Conservation (phyloP, 2,888 invertebrate species). For the Scrobipalpa costella region DNA sequence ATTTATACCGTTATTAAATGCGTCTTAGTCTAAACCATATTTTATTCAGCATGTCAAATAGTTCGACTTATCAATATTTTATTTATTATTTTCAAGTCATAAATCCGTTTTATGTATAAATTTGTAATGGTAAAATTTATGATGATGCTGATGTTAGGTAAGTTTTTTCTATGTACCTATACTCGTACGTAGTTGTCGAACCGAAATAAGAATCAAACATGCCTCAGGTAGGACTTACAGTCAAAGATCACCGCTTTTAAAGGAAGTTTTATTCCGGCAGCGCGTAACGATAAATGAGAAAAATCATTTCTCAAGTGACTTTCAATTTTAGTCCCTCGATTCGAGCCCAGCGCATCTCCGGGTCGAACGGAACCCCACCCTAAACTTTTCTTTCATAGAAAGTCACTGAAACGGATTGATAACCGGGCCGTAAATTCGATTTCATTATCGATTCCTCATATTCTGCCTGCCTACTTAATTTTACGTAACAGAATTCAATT, state of each 20-base stretch:
- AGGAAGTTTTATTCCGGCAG: neutral
- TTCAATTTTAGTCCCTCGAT: slow-evolving; percentile 49
- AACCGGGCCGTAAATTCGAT: slow-evolving; percentile 30
- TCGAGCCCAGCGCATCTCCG: slow-evolving; percentile 36
- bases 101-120: neutral
- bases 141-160: too few relatives aligned
- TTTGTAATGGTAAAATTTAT: too few relatives aligned
- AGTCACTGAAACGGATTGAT: slow-evolving; percentile 32
- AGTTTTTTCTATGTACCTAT: too few relatives aligned
- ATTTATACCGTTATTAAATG: neutral
- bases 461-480: slow-evolving; percentile 15
- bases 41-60: neutral
- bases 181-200: too few relatives aligned
- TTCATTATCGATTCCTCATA: slow-evolving; percentile 18
- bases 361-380: slow-evolving; percentile 33
- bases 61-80: neutral
- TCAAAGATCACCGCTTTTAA: slow-evolving; percentile 11
- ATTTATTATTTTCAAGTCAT: neutral
- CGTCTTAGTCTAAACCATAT: neutral
- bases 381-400: slow-evolving; percentile 33
- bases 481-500: slow-evolving; percentile 17
- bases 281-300: slow-evolving; percentile 39
- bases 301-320: slow-evolving; percentile 57
- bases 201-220: too few relatives aligned
- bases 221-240: too few relatives aligned